Base-by-base conservation (phyloP, 2,888 invertebrate species). In the Diaprepes abbreviatus region DNA sequence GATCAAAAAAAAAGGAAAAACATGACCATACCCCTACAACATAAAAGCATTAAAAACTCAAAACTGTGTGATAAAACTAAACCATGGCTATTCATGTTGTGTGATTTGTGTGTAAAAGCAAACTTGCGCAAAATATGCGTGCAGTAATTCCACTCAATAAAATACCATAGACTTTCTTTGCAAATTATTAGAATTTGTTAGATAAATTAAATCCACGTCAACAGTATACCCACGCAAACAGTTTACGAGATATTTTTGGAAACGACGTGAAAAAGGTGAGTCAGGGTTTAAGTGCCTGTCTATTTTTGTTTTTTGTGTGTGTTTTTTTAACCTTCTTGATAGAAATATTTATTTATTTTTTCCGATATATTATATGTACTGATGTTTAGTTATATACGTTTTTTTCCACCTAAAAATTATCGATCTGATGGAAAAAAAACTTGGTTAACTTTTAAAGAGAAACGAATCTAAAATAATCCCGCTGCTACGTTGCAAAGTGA, bases 231-330 rank as follows among this genome's bases (percentile, higher is more conserved):
- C 66, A 76, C 75, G 74, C 71, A 69, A 54, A 57, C 62, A 36
- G 59, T 62, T 63, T 66, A 21, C 45, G 57, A 45, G 71, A 70
- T 75, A 76, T 74, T 74, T 76, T 74, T 71, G 76, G 75, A 76
- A 73, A 58, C 71, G 66, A 24, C 68, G 55, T 24, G 50, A 58
- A 14, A 62, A 70, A 74, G 75, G 76, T 76, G 74, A 76, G 76
- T 76, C 73, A 71, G 55, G 62, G 66, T 62, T 54, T 69, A 55
- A 17, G 35, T 16, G 40, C 38, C 28, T 24, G 38, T 40, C 24
- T 71, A 66, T 66, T 67, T 67, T 59, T 59, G 38, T 17, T 33
- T 54, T 28, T 28, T 52, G 24, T 24, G n/a, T n/a, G n/a, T n/a
- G n/a, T n/a, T n/a, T n/a, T n/a, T n/a, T n/a, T n/a, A n/a, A n/a